Percentiles rank a stretch among this genome's conserved stretches.
phyloP scores from a whole-genome alignment of 30 jellyfish, hydroid and myxozoan genomes.

The Hydractinia symbiolongicarpus region DNA sequence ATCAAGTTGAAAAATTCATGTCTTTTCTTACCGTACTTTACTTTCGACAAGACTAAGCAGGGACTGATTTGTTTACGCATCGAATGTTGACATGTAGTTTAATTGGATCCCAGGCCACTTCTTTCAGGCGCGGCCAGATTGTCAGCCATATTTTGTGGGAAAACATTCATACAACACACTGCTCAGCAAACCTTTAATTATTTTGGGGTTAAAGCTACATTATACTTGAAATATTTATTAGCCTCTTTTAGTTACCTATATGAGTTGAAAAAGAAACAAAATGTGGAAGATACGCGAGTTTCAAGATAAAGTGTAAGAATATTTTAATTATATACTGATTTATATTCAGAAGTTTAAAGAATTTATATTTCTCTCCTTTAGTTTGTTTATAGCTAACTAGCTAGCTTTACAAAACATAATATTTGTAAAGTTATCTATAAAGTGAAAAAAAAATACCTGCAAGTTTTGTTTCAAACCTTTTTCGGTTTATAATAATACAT shows the following conservation, averaged over 20 bases:
- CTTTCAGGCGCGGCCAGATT: conserved; percentile 31
- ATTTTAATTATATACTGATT: neutral
- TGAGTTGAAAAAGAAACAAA: conserved; percentile 14
- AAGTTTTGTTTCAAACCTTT: too few species aligned
- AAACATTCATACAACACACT: too few species aligned
- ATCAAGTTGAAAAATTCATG: too few species aligned
- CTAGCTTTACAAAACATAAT: too few species aligned
- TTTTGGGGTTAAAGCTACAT: neutral
- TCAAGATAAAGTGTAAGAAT: conserved; percentile 91
- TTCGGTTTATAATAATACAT: too few species aligned
- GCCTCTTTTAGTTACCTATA: neutral
- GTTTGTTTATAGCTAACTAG: too few species aligned
- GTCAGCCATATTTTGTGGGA: conserved; percentile 13
- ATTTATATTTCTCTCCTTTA: neutral
- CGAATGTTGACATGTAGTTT: neutral
- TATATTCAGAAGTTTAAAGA: neutral
- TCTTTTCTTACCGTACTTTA: too few species aligned
- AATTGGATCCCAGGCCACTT: conserved; percentile 14
- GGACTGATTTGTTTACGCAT: too few species aligned
- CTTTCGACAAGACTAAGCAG: too few species aligned
- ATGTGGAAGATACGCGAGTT: conserved; percentile 90
- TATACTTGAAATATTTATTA: neutral
- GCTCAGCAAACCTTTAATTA: too few species aligned
- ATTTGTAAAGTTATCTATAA: too few species aligned
- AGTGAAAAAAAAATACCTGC: too few species aligned